These are phyloP conservation scores for Sorex araneus DNA, from an alignment of 2,113 vertebrate species.

Conservation along the genomic window DNA sequence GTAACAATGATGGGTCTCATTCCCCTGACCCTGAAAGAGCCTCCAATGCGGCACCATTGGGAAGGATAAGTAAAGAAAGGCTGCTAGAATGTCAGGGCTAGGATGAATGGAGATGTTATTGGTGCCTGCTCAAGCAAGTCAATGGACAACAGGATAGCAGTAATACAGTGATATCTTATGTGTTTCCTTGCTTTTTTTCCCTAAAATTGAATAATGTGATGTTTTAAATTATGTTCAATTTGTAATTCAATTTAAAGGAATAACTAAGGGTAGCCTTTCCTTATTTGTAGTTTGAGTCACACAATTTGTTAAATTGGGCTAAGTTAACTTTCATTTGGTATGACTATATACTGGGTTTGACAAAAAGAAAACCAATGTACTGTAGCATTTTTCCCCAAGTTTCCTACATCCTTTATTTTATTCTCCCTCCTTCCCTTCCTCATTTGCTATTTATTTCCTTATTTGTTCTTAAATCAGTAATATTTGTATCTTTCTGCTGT, in stretches of 20 bases:
- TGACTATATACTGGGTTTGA: background rate
- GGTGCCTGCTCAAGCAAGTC: too few species aligned
- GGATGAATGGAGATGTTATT: too few species aligned
- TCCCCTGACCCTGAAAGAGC: too few species aligned
- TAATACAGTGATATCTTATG: too few species aligned
- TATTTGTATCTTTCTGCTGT: background rate
- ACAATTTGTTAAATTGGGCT: too few species aligned
- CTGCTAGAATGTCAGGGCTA: too few species aligned
- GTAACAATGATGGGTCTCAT: too few species aligned
- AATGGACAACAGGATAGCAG: too few species aligned
- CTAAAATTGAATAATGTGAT: background rate
- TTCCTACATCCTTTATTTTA: background rate
- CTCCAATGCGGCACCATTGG: too few species aligned
- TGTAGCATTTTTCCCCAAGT: background rate
- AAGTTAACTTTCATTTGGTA: background rate
- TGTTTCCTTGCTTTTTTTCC: background rate
- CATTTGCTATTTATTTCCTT: too few species aligned
- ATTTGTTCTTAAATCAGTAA: background rate
- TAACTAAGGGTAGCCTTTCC: background rate
- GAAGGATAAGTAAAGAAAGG: too few species aligned
- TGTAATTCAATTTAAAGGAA: background rate
- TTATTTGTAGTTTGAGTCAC: background rate
- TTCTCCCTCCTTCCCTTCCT: background rate
- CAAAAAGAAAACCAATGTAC: background rate
- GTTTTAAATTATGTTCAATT: background rate